Evolutionary conservation across 2,113 vertebrate genomes (phyloP), one percentile per base, ranked within the genome.

Genomic region (Mandrillus leucophaeus): DNA sequence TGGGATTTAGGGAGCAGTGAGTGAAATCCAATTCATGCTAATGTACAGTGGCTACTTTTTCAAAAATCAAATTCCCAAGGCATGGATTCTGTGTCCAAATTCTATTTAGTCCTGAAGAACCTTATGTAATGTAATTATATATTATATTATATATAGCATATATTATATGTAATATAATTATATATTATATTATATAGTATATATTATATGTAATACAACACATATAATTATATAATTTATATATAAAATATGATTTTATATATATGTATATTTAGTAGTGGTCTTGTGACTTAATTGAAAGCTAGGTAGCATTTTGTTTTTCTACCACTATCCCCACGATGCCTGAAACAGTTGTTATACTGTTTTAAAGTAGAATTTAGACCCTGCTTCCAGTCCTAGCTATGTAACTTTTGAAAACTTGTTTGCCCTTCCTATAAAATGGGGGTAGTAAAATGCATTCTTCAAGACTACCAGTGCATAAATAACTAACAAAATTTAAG

Each of bases 11-110:
- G n/a, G 17, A 48, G 8, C 20, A 82, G 25, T 61, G 52, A 86
- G 20, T 32, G 43, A 93, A 95, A 87, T 14, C 27, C 14, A 78
- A 83, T 68, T 89, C 27, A 96, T 94, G 95, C 30, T 81, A 83
- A 90, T 57, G 4, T 22, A 87, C 11, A 4, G 0, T 76, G 59
- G 3, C 32, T 88, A n/a, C 70, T 90, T 61, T 95, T 90, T 72
- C 13, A 17, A 78, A 68, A 66, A 82, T 50, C 40, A 82, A 61
- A 57, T 27, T 84, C 6, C 23, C 50, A 68, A 38, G 32, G 0
- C 6, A 68, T 72, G 57, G 20, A 13, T 25, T 64, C 3, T 90
- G 35, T 81, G 43, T 84, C 50, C 25, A 75, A 84, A 82, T 94
- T 14, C 7, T 83, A 30, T 48, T 93, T 43, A 35, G 43, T 87